A percentile compares a stretch with the other conserved stretches of the same genome.
Conservation (phyloP, 2,113 vertebrate species). For the Oenanthe melanoleuca region DNA sequence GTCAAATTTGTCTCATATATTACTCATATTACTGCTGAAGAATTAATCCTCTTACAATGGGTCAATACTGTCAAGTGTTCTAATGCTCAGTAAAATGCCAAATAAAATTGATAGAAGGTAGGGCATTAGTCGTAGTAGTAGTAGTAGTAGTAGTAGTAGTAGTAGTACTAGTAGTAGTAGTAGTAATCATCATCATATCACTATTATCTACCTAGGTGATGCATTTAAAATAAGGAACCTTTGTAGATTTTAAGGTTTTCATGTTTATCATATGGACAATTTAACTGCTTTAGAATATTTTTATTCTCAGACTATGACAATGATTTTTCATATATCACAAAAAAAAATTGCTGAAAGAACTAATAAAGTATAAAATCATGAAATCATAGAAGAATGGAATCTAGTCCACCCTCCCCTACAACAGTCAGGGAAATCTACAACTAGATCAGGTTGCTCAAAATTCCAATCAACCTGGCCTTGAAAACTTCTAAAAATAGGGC, state of each 20-base stretch:
- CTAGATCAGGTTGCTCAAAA: neutral
- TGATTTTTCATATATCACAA: neutral
- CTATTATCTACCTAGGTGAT: neutral
- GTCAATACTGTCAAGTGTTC: neutral
- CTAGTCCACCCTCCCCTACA: neutral
- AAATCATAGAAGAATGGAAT: neutral
- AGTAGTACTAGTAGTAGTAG: neutral
- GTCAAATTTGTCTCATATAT: neutral
- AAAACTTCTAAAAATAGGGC: neutral
- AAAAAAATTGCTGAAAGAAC: neutral
- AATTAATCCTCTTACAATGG: neutral
- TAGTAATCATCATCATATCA: neutral
- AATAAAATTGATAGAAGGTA: neutral
- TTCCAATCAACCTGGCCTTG: neutral
- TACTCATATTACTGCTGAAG: neutral
- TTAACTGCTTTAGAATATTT: neutral
- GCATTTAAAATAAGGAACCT: neutral
- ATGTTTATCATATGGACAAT: neutral
- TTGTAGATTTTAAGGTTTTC: neutral
- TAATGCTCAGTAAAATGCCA: neutral
- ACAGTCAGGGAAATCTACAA: neutral
- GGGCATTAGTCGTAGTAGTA: neutral
- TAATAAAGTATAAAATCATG: neutral
- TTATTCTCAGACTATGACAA: neutral
- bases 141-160: neutral